Base-by-base conservation (phyloP, 1,140 invertebrate genomes). In the Drosophila sproati region DNA sequence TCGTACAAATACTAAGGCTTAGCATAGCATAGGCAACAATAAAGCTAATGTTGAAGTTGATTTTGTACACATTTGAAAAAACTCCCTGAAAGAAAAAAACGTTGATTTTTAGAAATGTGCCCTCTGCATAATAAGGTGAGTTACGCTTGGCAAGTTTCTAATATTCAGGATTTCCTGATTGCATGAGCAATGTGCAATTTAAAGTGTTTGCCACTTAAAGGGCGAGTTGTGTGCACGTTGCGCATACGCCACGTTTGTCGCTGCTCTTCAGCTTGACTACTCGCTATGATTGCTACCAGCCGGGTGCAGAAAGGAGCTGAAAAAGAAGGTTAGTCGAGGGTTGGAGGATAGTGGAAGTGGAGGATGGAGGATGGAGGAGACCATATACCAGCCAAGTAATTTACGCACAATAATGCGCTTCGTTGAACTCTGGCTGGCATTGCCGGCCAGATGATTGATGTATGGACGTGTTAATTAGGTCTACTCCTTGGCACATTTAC, bases 381-480 rank as follows among this genome's bases (percentile, higher is more conserved):
- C 48, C 64, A 20, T 20, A 45, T 57, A 70, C 63, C 60, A 85
- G 83, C 77, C 70, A 48, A 79, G 85, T 88, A 89, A 88, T 88
- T 88, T 85, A 83, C 80, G 77, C 83, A 88, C 80, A 88, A 89
- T 89, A 88, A 88, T 89, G 80, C 85, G 83, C 83, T 75, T 89
- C 85, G 74, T 67, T 89, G 80, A 89, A 85, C 80, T 75, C 80
- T 73, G 61, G 60, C 79, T 73, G 81, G 32, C 43, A 50, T 64
- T 72, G 64, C 61, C 68, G 50, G 77, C 55, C 80, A 85, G 78
- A 89, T 89, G 85, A 89, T 89, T 89, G 85, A 89, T 89, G 86
- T 85, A 89, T 89, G 85, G 85, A 89, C 85, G 85, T 89, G 85
- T 89, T 89, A 89, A 89, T 89, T 88, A 88, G 86, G 85, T 89